phyloP scores from a whole-genome alignment of 2,797 vertebrate species.

The Hybognathus amarus region DNA sequence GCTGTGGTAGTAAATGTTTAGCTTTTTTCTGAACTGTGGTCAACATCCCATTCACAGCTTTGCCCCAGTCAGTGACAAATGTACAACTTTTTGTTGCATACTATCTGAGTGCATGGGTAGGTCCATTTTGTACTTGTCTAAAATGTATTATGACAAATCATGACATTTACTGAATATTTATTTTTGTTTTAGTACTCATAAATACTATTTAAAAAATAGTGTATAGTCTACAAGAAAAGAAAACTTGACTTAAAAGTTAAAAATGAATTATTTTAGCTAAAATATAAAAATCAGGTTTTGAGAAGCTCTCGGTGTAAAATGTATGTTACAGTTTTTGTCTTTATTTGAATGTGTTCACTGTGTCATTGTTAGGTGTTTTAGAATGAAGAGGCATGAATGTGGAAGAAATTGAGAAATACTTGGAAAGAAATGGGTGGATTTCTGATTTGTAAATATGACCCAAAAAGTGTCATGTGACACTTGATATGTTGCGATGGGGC shows the following conservation, averaged over 20 bases:
- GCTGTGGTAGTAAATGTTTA: constrained; percentile 71
- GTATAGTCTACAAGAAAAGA: constrained; percentile 80
- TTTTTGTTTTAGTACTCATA: constrained; percentile 89
- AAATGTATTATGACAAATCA: constrained; percentile 72
- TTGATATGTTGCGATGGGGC: constrained; percentile 1
- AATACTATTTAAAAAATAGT: constrained; percentile 77
- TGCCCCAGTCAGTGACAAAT: constrained; percentile 46
- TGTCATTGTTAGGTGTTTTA: constrained; percentile 56
- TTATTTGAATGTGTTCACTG: constrained; percentile 67
- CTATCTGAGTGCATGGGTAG: constrained; percentile 47
- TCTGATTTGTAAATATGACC: too few species aligned
- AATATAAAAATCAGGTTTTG: constrained; percentile 78
- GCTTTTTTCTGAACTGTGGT: constrained; percentile 62
- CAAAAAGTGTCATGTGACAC: too few species aligned
- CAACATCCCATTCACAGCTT: constrained; percentile 67
- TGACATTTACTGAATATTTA: constrained; percentile 95
- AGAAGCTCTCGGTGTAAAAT: constrained; percentile 81
- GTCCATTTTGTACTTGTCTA: constrained; percentile 43
- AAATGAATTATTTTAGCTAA: constrained; percentile 77
- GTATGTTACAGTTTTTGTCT: constrained; percentile 74
- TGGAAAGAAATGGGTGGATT: too few species aligned
- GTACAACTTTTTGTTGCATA: constrained; percentile 53
- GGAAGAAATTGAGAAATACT: constrained; percentile 8
- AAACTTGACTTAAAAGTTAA: constrained; percentile 66
- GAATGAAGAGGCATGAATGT: constrained; percentile 48